Evolutionary conservation across 1,140 invertebrate genomes (phyloP), one percentile per base, ranked within the genome.

Genomic region (Trichoplusia ni): DNA sequence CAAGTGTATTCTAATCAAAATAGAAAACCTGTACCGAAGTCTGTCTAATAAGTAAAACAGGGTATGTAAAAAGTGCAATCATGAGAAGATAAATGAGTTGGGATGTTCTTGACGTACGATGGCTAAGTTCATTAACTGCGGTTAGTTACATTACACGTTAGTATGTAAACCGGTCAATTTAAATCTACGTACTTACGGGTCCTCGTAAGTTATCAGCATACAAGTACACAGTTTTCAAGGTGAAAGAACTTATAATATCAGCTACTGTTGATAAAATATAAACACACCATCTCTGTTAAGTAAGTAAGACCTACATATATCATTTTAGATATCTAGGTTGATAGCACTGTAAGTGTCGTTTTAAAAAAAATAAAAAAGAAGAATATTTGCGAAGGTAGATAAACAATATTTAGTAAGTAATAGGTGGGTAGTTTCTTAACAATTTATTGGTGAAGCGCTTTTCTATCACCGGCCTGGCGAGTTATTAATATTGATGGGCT

Each of bases 401-500:
- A 21, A 51, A 51, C 27, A 56, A 47, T 47, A 47, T 47, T 35
- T 25, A 16, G 51, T 59, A 63, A 64, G 6, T 33, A 33, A 8
- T 0, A 13, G 18, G 46, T 27, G n/a, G n/a, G n/a, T 59, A 54
- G 60, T 69, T 68, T 46, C 47, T 33, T 27, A 37, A 51, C 40
- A 54, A 61, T 69, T 69, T 64, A 69, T 23, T 67, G 64, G 59
- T 60, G 67, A 69, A 68, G 75, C 65, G 60, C 62, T 67, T 72
- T 79, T 71, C 77, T 76, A 75, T 77, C 67, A 74, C 33, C 47
- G 62, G 18, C 51, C 25, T 21, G 47, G 56, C 60, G 71, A 66
- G 54, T 75, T 77, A 81, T 81, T 75, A 77, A 83, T 83, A 83
- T 79, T 79, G 74, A 79, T 79, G 73, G 47, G 62, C 53, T 35